Conservation (phyloP, 2,888 invertebrate species). For the Hemithea aestivaria region DNA sequence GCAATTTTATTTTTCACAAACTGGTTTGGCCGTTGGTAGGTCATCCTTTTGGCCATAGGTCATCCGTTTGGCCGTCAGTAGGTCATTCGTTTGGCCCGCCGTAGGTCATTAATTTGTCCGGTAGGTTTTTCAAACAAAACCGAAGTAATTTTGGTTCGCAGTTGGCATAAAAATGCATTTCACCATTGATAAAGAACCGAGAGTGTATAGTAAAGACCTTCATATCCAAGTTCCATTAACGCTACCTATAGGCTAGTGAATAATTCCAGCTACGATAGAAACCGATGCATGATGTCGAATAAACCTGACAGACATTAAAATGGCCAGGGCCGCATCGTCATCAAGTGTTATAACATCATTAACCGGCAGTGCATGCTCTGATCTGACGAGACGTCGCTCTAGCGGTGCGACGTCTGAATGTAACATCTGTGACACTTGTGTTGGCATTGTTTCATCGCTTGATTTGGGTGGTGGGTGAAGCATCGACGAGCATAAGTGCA, state of each 20-base stretch:
- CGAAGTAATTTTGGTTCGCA: too few relatives aligned
- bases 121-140: too few relatives aligned
- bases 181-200: slow-evolving; percentile 13
- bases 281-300: slow-evolving; percentile 60
- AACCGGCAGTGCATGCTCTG: slow-evolving; percentile 61
- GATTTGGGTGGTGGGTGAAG: slow-evolving; percentile 29
- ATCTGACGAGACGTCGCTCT: slow-evolving; percentile 41
- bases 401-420: slow-evolving; percentile 27
- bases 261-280: slow-evolving; percentile 60
- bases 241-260: slow-evolving; percentile 69
- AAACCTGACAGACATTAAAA: slow-evolving; percentile 28
- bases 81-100: too few relatives aligned
- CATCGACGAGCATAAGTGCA: slow-evolving; percentile 13
- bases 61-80: too few relatives aligned
- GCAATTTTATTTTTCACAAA: background rate
- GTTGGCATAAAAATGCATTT: too few relatives aligned
- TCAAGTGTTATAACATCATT: slow-evolving; percentile 60
- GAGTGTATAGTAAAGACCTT: slow-evolving; percentile 59
- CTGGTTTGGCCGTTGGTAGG: slow-evolving; percentile 1
- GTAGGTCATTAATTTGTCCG: too few relatives aligned
- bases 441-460: slow-evolving; percentile 28
- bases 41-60: too few relatives aligned
- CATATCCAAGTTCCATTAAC: slow-evolving; percentile 62
- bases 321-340: slow-evolving; percentile 41
- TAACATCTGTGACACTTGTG: slow-evolving; percentile 22